Evolutionary conservation across 2,888 invertebrate species (phyloP).

Genomic region (Ectemnius lituratus): DNA sequence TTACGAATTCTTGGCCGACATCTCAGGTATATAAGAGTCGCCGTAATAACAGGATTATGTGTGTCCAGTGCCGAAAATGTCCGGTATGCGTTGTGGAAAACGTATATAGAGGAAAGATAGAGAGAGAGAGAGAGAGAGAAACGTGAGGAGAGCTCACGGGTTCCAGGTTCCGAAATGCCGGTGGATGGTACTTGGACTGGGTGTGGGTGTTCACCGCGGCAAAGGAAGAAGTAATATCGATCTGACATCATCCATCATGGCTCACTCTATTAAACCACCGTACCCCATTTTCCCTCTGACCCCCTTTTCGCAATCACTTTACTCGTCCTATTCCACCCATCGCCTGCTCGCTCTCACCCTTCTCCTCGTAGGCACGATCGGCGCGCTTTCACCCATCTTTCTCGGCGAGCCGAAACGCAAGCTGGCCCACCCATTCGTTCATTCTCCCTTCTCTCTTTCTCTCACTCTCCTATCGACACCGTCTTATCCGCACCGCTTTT

Average conservation of each 20-base stretch:
- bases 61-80: slow-evolving; percentile 53
- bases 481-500: slow-evolving; percentile 5
- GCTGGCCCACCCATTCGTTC: slow-evolving; percentile 18
- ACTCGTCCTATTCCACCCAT: slow-evolving; percentile 59
- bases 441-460: slow-evolving; percentile 15
- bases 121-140: too few species aligned
- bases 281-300: slow-evolving; percentile 62
- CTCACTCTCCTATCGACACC: slow-evolving; percentile 17
- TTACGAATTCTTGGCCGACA: slow-evolving; percentile 48
- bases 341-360: slow-evolving; percentile 1
- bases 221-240: slow-evolving; percentile 68
- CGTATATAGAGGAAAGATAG: background rate
- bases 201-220: slow-evolving; percentile 28
- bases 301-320: slow-evolving; percentile 69
- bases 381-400: slow-evolving; percentile 18
- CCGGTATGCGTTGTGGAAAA: slow-evolving; percentile 54
- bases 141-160: slow-evolving; percentile 15
- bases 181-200: slow-evolving; percentile 39
- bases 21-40: slow-evolving; percentile 45
- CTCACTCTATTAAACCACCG: slow-evolving; percentile 72
- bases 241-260: slow-evolving; percentile 70
- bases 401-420: slow-evolving; percentile 14
- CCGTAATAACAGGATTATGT: slow-evolving; percentile 54
- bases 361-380: background rate
- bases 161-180: slow-evolving; percentile 54